Base-by-base conservation (phyloP, 2,888 invertebrate species). In the Tiphia femorata region DNA sequence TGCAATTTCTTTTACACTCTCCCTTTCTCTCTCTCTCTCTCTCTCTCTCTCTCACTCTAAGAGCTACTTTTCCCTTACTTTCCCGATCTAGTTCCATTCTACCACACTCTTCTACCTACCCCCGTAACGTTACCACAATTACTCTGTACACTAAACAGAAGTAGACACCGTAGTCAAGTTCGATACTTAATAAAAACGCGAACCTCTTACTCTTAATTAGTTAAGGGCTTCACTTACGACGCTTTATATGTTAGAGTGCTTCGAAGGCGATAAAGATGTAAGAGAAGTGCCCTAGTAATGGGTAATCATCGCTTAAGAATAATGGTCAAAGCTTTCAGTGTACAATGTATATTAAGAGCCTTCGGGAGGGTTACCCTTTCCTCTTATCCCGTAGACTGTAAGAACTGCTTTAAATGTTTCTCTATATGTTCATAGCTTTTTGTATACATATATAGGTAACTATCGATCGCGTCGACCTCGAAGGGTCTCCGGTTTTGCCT, bases 391-490 rank as follows among this genome's bases (percentile, higher is more conserved):
- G n/a, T n/a, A n/a, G n/a, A n/a, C n/a, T n/a, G n/a, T n/a, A 66
- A 70, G 41, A 66, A 55, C 64, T 70, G 81, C 81, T 80, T 79
- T 80, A 72, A 76, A 76, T 77, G 80, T 81, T 58, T 75, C 46
- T 49, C 44, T 47, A 23, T 56, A 33, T 52, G 53, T 57, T 57
- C 48, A 56, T 59, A 58, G 59, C 63, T 68, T n/a, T n/a, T n/a
- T 62, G 58, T 67, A 67, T 33, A 52, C 59, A 25, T 47, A 44
- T 42, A 44, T 30, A n/a, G n/a, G n/a, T n/a, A n/a, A n/a, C n/a
- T n/a, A n/a, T n/a, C 14, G 46, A 30, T 19, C n/a, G 30, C 42
- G 42, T 16, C 44, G 27, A 27, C 43, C 49, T 49, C 43, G 53
- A 2, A 27, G 47, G 57, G 44, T 27, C 21, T 30, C n/a, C n/a